Evolutionary conservation across 2,113 vertebrate genomes (phyloP).

Genomic region (Arothron firmamentum): DNA sequence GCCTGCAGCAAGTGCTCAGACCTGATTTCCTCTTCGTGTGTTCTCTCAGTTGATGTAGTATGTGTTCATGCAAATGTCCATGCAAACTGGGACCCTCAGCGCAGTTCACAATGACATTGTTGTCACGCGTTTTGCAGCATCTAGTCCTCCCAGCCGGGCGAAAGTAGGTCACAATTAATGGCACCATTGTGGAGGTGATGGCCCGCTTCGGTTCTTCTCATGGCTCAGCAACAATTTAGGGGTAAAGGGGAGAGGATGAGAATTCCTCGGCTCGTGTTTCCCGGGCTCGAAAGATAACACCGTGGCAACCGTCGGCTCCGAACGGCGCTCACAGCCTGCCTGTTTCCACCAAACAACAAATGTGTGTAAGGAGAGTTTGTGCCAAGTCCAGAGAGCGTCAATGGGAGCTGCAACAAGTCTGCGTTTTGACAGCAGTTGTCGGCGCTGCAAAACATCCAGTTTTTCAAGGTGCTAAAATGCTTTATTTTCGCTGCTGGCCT

Average conservation of each 20-base stretch:
- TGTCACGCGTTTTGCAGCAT: constrained; percentile 44
- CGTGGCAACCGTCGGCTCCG: constrained; percentile 12
- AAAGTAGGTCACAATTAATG: constrained; percentile 52
- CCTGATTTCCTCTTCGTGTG: background rate
- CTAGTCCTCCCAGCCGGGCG: constrained; percentile 7
- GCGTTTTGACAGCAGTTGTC: constrained; percentile 24
- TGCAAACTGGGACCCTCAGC: constrained; percentile 31
- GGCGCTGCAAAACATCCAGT: constrained; percentile 23
- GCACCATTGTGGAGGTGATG: constrained; percentile 24
- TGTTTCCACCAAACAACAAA: constrained; percentile 2
- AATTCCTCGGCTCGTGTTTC: constrained; percentile 23
- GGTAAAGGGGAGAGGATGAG: background rate
- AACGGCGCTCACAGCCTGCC: background rate
- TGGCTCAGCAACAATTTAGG: constrained; percentile 6
- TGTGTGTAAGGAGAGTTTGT: background rate
- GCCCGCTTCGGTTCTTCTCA: constrained; percentile 22
- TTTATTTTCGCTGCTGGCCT: background rate
- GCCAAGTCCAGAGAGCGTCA: background rate
- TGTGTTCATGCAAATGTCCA: constrained; percentile 10
- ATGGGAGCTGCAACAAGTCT: background rate
- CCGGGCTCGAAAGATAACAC: background rate
- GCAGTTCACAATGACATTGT: constrained; percentile 39
- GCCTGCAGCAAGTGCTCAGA: background rate
- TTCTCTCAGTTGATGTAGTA: background rate
- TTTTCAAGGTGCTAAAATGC: constrained; percentile 17